These are phyloP conservation scores for Smittia sp. DNA, from an alignment of 2,888 invertebrate genomes.

Conservation along the genomic window DNA sequence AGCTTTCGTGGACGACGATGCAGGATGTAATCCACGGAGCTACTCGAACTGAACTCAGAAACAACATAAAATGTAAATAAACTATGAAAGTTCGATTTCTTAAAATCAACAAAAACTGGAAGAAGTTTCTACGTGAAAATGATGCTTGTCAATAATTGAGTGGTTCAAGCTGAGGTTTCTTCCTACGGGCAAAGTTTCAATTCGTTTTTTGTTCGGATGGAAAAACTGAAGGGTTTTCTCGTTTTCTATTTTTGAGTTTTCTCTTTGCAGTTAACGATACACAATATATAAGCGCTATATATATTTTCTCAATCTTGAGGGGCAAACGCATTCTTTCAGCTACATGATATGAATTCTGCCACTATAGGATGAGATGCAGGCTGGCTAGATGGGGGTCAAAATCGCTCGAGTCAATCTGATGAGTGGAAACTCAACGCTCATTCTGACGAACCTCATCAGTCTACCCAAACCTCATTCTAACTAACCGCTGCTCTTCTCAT, in stretches of 20 bases:
- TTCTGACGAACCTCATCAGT: too few species aligned
- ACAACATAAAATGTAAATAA: not conserved
- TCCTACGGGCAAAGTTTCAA: not conserved
- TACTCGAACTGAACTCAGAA: not conserved
- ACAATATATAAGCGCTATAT: slow-evolving; percentile 17
- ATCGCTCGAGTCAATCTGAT: too few species aligned
- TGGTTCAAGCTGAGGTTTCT: not conserved
- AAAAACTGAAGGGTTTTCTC: slow-evolving; percentile 24
- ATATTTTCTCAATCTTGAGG: not conserved
- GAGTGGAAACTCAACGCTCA: too few species aligned
- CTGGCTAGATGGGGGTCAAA: too few species aligned
- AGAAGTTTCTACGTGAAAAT: not conserved
- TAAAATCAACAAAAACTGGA: slow-evolving; percentile 5
- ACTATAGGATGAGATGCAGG: not conserved
- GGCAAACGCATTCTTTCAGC: not conserved
- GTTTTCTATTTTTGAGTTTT: not conserved
- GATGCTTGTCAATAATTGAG: not conserved
- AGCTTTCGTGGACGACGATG: not conserved
- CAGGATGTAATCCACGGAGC: not conserved
- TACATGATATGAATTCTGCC: slow-evolving; percentile 20
- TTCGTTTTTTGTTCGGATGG: slow-evolving; percentile 11
- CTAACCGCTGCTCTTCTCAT: too few species aligned
- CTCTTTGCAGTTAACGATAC: slow-evolving; percentile 14
- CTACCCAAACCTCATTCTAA: too few species aligned
- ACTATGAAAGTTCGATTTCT: not conserved